Base-by-base conservation (phyloP, 2,113 vertebrate genomes). In the Nesogale talazaci region DNA sequence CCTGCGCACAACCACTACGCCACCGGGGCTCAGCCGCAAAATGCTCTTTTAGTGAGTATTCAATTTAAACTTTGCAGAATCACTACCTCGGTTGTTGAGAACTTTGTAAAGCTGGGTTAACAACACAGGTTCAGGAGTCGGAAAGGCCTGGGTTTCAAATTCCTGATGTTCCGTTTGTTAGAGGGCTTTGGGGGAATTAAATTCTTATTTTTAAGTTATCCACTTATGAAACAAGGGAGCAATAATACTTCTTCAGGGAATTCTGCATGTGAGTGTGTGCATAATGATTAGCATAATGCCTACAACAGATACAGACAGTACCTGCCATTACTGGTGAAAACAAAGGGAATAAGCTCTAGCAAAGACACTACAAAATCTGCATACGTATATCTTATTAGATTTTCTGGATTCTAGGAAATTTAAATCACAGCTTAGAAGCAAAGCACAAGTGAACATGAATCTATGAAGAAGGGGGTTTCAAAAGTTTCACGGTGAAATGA, bases 121-220 rank as follows among this genome's bases (percentile, higher is more conserved):
- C 2, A 84, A 59, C 57, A 84, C 83, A 36, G 61, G 23, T 16
- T 63, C 3, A 79, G 31, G 38, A 77, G 25, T 52, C 46, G 14
- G 46, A 52, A 6, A 52, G 46, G 46, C 46, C 46, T 52, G 46
- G 46, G 46, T 91, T 91, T 94, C 77, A 89, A 91, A 87, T 52
- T 16, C 17, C 27, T 77, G 59, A 80, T 72, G 31, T 8, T 87
- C 70, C 29, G 77, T 3, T 29, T 85, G 27, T 31, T 84, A 91
- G 34, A 86, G n/a, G 27, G 81, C 8, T 56, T 8, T 11, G n/a
- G 83, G 22, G 6, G 92, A 78, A 70, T 85, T 88, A 84, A 91
- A 25, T 86, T 96, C n/a, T 38, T 29, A 82, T 85, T 29, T 15
- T 59, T 76, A 70, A 46, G 15, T 29, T 89, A 22, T 57, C 77